Base-by-base conservation (phyloP, 2,797 vertebrate genomes). In the Chiloscyllium punctatum region DNA sequence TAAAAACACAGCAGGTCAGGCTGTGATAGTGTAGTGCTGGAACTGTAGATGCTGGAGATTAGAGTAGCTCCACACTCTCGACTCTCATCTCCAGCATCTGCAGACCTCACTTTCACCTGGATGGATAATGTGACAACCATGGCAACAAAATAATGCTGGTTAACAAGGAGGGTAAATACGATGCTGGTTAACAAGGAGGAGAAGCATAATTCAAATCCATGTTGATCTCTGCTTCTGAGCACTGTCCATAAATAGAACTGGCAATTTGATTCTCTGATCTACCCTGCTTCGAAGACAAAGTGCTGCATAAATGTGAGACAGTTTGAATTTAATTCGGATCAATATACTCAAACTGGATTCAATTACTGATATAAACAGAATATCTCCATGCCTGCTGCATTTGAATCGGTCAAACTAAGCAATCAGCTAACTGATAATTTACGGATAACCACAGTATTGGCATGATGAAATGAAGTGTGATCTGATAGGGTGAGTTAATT, bases 321-420 rank as follows among this genome's bases (percentile, higher is more conserved):
- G 94, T 30, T 53, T 77, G 71, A 95, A 95, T 53, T 77, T 72
- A 95, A 74, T 77, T 95, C 69, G 77, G 71, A 95, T 77, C 71
- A 95, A 95, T 95, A 57, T 95, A n/a, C 77, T 71, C 51, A 57
- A 57, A 95, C 42, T 95, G 27, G 71, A 95, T 77, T 77, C 25
- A n/a, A 74, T 94, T 94, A 72, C 69, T 16, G 11, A 33, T 53
- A 42, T 74, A 94, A 74, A 72, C 42, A 30, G 94, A 94, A 74
- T 74, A 6, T 94, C 30, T 51, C 27, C 48, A 11, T 74, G 30
- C 30, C 69, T 51, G 42, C 94, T 95, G 42, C 48, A 92, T 92
- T 69, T 9, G 2, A 90, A 92, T 18, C 6, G 18, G 33, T 68
- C 90, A 92, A 69, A 69, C 18, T 92, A 69, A 92, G 66, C 66